Conservation (phyloP, 2,797 vertebrate species). For the Muscicapa comitata region DNA sequence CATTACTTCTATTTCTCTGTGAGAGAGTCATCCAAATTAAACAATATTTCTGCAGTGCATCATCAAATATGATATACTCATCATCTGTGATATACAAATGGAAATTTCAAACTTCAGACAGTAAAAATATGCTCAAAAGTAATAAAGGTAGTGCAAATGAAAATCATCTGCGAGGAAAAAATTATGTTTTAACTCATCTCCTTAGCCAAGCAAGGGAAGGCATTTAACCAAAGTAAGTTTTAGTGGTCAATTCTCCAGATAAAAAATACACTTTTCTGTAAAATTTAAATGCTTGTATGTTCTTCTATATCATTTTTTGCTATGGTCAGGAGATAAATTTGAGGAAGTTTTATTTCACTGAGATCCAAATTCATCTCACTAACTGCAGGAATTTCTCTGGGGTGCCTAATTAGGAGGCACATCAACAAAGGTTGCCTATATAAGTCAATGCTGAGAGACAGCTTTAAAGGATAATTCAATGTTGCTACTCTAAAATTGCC, state of each 20-base stretch:
- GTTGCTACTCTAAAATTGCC: conserved; percentile 33
- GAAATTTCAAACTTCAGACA: neutral
- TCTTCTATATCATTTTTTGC: neutral
- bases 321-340: neutral
- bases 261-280: neutral
- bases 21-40: neutral
- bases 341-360: conserved; percentile 5
- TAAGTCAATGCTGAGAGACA: conserved; percentile 26
- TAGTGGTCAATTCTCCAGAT: neutral
- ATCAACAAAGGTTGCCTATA: conserved; percentile 41
- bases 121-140: neutral
- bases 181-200: neutral
- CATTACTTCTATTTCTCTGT: neutral
- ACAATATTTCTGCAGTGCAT: neutral
- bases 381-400: conserved; percentile 52
- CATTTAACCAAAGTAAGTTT: neutral
- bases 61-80: neutral
- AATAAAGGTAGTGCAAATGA: neutral
- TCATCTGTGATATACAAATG: neutral
- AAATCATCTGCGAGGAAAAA: neutral
- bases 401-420: conserved; percentile 40
- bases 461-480: conserved; percentile 46
- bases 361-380: conserved; percentile 30
- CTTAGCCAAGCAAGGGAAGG: neutral
- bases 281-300: neutral